Conservation (phyloP, 2,888 invertebrate species). For the Anthrax anthrax region DNA sequence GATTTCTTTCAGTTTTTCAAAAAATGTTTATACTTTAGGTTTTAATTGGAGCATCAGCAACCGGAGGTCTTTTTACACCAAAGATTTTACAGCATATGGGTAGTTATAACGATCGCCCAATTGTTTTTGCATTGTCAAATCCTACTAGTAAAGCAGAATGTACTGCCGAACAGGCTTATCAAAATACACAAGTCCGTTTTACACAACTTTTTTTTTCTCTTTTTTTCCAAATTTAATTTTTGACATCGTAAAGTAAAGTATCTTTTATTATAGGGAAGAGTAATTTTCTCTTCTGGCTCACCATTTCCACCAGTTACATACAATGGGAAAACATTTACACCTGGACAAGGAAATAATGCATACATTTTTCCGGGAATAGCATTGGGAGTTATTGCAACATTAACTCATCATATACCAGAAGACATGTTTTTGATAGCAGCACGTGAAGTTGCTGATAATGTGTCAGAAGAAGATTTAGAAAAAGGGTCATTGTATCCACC, state of each 20-base stretch:
- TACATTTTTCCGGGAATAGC: slow-evolving; percentile 96
- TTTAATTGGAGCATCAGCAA: slow-evolving; percentile 75
- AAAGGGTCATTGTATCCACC: slow-evolving; percentile 90
- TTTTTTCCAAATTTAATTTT: slow-evolving; percentile 1
- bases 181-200: slow-evolving; percentile 69
- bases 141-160: slow-evolving; percentile 97
- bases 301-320: slow-evolving; percentile 79
- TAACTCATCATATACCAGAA: slow-evolving; percentile 86
- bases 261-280: slow-evolving; percentile 55
- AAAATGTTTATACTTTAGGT: slow-evolving; percentile 18
- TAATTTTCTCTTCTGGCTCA: slow-evolving; percentile 90
- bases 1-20: neutral
- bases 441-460: slow-evolving; percentile 68
- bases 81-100: slow-evolving; percentile 80
- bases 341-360: slow-evolving; percentile 96
- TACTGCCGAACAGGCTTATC: slow-evolving; percentile 89
- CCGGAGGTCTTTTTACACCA: slow-evolving; percentile 79
- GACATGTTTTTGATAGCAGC: slow-evolving; percentile 89
- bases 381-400: slow-evolving; percentile 82
- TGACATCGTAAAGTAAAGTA: too few relatives aligned
- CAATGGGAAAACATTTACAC: slow-evolving; percentile 64
- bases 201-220: neutral
- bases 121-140: slow-evolving; percentile 95
- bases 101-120: slow-evolving; percentile 68
- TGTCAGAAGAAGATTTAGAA: slow-evolving; percentile 65